Base-by-base conservation (phyloP, 1,140 invertebrate species). In the Camponotus vicinus region DNA sequence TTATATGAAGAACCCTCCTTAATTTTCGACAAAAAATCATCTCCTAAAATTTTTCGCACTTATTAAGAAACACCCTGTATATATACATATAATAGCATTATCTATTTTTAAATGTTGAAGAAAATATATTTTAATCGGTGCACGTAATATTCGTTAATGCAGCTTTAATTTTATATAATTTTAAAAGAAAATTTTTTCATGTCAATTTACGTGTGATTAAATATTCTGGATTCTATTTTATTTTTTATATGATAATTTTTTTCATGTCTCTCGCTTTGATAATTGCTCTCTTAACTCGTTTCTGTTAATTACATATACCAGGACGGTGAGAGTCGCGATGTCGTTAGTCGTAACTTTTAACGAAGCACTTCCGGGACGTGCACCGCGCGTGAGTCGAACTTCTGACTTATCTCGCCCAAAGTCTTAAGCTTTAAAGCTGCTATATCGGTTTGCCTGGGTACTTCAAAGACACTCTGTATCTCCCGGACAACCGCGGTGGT, bases 381-480 rank as follows among this genome's bases (percentile, higher is more conserved):
- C 40, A 83, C 27, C 63, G 63, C 64, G 76, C 78, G 27, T 49
- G n/a, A 83, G 79, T 83, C 79, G 18, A 83, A 83, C 79, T 83
- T 83, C 67, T 83, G 79, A 83, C 79, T 83, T 83, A 83, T 83
- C 79, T 83, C 57, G 40, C 79, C 52, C 27, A 73, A 83, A 83
- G 79, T 73, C 79, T 83, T 83, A 83, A 83, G 79, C 69, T 32
- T 83, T 73, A 83, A 83, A 83, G 79, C 69, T 21, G 79, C 55
- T 49, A 40, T 83, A 75, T 69, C 79, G 57, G 55, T 83, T 59
- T 73, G 79, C 79, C n/a, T n/a, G 27, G 55, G 42, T 83, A 83
- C 55, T 83, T 83, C 79, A 83, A 73, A 83, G 79, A 73, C 79
- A 83, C 79, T 57, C 67, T 83, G 55, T 83, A 75, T 83, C 79